Evolutionary conservation across 2,113 vertebrate species (phyloP).

Genomic region (Phylloscopus trochilus): DNA sequence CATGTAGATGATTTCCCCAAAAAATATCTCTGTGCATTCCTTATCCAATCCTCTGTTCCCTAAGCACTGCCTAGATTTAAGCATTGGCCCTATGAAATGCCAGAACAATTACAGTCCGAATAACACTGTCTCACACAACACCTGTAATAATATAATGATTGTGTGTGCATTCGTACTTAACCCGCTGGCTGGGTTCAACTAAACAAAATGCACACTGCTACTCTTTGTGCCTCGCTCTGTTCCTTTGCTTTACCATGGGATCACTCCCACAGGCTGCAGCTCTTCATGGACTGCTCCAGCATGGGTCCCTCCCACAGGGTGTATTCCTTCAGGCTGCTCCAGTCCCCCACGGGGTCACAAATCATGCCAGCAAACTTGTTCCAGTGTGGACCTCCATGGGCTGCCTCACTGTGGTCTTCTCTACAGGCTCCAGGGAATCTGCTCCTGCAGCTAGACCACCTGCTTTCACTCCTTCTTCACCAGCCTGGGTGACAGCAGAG

Average conservation of each 20-base stretch:
- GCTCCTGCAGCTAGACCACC: not conserved
- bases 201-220: not conserved
- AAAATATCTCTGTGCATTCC: not conserved
- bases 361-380: not conserved
- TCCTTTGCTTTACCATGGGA: not conserved
- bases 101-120: not conserved
- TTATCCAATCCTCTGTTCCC: not conserved
- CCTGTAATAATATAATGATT: not conserved
- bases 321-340: not conserved
- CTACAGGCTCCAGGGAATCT: fast-evolving
- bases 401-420: not conserved
- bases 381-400: fast-evolving
- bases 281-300: not conserved
- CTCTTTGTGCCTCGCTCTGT: not conserved
- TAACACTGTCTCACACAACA: not conserved
- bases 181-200: fast-evolving
- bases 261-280: not conserved
- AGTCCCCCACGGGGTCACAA: fast-evolving
- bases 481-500: fast-evolving
- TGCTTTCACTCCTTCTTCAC: too few species aligned
- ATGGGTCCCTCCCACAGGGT: not conserved
- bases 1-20: not conserved
- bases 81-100: not conserved
- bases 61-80: not conserved
- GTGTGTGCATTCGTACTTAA: not conserved